phyloP scores from a whole-genome alignment of 2,888 invertebrate species.

The Dendrolimus pini region DNA sequence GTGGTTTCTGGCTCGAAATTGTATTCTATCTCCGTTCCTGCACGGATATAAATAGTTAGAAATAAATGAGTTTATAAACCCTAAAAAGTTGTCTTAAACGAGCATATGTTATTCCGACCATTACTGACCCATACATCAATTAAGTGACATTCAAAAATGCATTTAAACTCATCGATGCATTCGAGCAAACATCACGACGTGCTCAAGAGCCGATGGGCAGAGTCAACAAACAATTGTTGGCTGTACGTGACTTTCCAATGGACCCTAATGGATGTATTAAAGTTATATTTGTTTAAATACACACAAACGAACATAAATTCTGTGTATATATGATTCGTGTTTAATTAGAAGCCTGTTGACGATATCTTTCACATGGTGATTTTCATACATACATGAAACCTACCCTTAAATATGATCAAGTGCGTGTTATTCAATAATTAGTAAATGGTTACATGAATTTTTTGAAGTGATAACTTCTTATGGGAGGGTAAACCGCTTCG shows the following conservation, averaged over 20 bases:
- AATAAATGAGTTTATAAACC: too few species aligned
- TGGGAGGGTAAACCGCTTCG: too few species aligned
- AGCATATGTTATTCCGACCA: too few species aligned
- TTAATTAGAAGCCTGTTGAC: background rate
- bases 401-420: too few species aligned
- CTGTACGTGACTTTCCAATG: slow-evolving; percentile 37
- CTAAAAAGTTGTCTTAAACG: too few species aligned
- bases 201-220: slow-evolving; percentile 43
- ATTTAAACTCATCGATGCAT: background rate
- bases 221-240: slow-evolving; percentile 43
- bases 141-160: background rate
- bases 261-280: background rate
- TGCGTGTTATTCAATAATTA: too few species aligned
- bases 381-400: too few species aligned
- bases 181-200: slow-evolving; percentile 23
- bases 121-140: background rate
- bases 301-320: background rate
- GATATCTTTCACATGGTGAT: background rate
- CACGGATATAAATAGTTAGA: too few species aligned
- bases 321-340: background rate
- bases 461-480: too few species aligned
- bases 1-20: too few species aligned
- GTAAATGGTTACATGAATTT: too few species aligned
- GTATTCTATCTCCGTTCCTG: too few species aligned
- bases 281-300: background rate